Evolutionary conservation across 2,113 vertebrate species (phyloP).

Genomic region (Monopterus albus): DNA sequence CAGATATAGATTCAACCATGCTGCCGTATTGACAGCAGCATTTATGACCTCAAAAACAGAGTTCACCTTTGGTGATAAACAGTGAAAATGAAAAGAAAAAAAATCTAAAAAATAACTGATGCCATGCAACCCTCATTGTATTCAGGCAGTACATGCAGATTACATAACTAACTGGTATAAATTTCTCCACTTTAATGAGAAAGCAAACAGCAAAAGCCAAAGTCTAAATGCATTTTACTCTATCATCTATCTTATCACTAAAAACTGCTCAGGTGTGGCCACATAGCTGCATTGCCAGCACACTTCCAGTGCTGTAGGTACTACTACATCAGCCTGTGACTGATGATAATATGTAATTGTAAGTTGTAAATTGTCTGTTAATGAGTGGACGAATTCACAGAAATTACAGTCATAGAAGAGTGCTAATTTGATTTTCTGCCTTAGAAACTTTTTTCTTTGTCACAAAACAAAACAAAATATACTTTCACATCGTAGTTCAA

Average conservation of each 20-base stretch:
- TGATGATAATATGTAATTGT: too few relatives aligned
- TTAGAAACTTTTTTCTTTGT: neutral
- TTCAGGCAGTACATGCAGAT: neutral
- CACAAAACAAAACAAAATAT: constrained; percentile 2
- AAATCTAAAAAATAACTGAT: too few relatives aligned
- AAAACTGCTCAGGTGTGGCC: neutral
- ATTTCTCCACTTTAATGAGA: neutral
- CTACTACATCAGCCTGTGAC: neutral
- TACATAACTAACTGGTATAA: too few relatives aligned
- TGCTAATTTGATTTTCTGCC: constrained; percentile 7
- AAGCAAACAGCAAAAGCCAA: neutral
- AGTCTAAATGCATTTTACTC: neutral
- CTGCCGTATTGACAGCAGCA: constrained; percentile 17
- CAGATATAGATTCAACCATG: constrained; percentile 7
- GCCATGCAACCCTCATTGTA: neutral
- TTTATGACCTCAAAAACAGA: constrained; percentile 5
- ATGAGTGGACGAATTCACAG: too few relatives aligned
- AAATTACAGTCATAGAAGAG: neutral
- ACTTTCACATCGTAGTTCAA: neutral
- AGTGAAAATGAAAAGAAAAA: too few relatives aligned
- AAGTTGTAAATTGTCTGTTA: too few relatives aligned
- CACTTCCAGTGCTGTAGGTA: neutral
- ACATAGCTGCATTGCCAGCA: neutral
- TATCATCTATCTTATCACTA: neutral
- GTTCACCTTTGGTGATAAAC: too few relatives aligned